Evolutionary conservation across 1,140 invertebrate genomes (phyloP).

Genomic region (Danaus plexippus): DNA sequence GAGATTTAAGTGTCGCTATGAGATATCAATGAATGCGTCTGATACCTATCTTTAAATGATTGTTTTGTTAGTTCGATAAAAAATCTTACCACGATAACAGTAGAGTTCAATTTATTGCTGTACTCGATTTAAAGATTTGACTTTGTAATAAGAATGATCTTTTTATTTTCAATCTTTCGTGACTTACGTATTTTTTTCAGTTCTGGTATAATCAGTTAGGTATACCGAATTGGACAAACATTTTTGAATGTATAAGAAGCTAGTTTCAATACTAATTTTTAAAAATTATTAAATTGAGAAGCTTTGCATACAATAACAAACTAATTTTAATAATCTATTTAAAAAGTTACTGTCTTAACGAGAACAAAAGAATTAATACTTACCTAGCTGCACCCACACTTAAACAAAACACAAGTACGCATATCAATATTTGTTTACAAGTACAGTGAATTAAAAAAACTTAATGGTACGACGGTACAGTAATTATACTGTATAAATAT

Average conservation of each 20-base stretch:
- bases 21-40: conserved; percentile 49
- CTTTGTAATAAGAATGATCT: conserved; percentile 21
- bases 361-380: background rate
- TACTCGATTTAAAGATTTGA: conserved; percentile 14
- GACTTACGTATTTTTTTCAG: conserved; percentile 45
- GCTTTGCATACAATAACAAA: conserved; percentile 8
- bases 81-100: conserved; percentile 6
- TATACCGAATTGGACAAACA: no score
- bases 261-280: conserved; percentile 7
- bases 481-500: no score
- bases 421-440: conserved; percentile 21
- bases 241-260: no score
- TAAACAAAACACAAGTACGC: conserved; percentile 12
- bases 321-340: conserved; percentile 15
- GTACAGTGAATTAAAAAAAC: conserved; percentile 12
- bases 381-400: conserved; percentile 12
- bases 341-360: conserved; percentile 5
- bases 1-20: conserved; percentile 54
- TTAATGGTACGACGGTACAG: no score
- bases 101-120: conserved; percentile 20
- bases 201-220: conserved; percentile 22
- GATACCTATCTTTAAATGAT: conserved; percentile 57
- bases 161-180: conserved; percentile 50
- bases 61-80: conserved; percentile 29
- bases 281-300: conserved; percentile 10